phyloP scores from a whole-genome alignment of 2,797 vertebrate genomes.

The Hippocampus kuda region DNA sequence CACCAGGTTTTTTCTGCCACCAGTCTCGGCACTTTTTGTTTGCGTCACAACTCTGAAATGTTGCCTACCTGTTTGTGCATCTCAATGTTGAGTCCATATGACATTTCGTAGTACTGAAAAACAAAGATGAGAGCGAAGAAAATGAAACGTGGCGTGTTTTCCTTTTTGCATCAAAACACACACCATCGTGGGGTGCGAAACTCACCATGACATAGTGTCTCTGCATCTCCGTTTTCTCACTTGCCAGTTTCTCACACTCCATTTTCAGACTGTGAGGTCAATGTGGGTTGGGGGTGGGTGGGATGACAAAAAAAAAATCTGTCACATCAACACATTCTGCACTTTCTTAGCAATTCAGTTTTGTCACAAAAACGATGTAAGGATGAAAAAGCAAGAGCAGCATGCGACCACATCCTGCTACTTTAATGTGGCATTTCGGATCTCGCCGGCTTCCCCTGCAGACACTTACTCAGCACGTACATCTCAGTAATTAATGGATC shows the following conservation, averaged over 20 bases:
- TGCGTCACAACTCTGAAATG: not conserved
- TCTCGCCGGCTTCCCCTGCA: slow-evolving; percentile 37
- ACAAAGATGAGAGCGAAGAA: slow-evolving; percentile 4
- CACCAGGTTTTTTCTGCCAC: not conserved
- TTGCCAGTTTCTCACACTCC: slow-evolving; percentile 94
- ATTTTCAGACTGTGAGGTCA: slow-evolving; percentile 77
- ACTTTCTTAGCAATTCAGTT: not conserved
- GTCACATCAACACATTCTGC: slow-evolving; percentile 5
- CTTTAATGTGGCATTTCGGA: slow-evolving; percentile 31
- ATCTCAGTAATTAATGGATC: slow-evolving; percentile 58
- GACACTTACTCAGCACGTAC: slow-evolving; percentile 59
- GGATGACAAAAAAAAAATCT: slow-evolving; percentile 9
- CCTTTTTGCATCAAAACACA: slow-evolving; percentile 3
- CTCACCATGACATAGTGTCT: slow-evolving; percentile 98
- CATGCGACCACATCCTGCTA: slow-evolving; percentile 26
- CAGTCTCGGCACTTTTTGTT: not conserved
- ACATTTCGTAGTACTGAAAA: slow-evolving; percentile 92
- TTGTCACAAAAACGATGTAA: slow-evolving; percentile 1
- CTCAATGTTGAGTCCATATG: slow-evolving; percentile 94
- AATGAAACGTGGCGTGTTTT: slow-evolving; percentile 21
- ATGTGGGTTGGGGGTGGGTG: slow-evolving; percentile 6
- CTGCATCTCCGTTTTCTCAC: slow-evolving; percentile 96
- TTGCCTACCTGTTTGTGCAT: slow-evolving; percentile 91
- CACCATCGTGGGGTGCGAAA: slow-evolving; percentile 14
- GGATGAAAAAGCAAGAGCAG: not conserved